These are phyloP conservation scores for Elephas maximus DNA, from an alignment of 2,113 vertebrate species.

Conservation along the genomic window DNA sequence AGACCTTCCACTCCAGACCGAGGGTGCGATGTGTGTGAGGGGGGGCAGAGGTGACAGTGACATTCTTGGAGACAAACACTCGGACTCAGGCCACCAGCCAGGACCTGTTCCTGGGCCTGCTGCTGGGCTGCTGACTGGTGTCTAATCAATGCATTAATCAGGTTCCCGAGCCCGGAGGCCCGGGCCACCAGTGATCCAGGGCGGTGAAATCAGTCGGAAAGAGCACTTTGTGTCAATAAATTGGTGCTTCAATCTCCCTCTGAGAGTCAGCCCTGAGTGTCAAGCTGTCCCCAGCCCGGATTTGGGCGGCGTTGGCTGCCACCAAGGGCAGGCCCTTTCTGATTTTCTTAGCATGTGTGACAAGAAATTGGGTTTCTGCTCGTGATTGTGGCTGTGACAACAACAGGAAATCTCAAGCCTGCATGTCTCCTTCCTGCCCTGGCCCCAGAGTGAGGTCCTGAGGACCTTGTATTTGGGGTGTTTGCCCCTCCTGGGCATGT, in stretches of 20 bases:
- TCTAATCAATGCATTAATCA: background rate
- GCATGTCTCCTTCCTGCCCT: conserved; percentile 53
- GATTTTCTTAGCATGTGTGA: conserved; percentile 34
- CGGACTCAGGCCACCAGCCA: background rate
- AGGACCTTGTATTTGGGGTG: background rate
- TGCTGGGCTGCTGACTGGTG: background rate
- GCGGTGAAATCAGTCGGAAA: background rate
- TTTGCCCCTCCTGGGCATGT: background rate
- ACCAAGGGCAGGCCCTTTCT: background rate
- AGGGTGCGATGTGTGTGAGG: background rate
- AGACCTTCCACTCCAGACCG: background rate
- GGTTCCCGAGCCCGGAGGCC: background rate
- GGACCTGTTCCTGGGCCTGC: background rate
- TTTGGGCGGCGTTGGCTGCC: background rate
- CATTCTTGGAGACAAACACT: conserved; percentile 51
- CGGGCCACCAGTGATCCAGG: background rate
- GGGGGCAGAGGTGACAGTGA: conserved; percentile 42
- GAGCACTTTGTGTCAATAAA: background rate
- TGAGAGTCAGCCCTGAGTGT: background rate
- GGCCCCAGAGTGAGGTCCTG: background rate
- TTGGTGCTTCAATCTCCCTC: background rate
- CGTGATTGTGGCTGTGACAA: background rate
- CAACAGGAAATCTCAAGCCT: background rate
- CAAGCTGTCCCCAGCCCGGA: background rate
- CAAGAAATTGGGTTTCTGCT: conserved; percentile 20